Conservation (phyloP, 2,888 invertebrate species). For the Euspilapteryx auroguttella region DNA sequence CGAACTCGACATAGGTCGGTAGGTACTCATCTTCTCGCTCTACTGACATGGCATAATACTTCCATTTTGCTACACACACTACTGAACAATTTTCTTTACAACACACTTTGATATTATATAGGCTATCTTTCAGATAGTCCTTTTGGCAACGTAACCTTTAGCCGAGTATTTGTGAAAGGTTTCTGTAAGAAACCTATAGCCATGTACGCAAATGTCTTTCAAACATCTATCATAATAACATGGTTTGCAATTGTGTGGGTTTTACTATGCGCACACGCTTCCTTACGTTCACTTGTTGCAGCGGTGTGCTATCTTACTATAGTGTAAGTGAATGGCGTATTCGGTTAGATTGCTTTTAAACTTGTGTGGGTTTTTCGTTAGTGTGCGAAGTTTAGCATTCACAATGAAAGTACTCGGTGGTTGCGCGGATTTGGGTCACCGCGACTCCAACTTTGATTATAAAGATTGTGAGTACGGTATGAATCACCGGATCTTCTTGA, state of each 20-base stretch:
- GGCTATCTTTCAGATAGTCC: no score
- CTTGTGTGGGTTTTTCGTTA: slow-evolving; percentile 3
- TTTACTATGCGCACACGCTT: slow-evolving; percentile 8
- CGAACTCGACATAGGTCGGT: no score
- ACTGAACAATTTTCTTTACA: no score
- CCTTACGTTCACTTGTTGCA: slow-evolving; percentile 12
- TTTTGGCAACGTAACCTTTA: no score
- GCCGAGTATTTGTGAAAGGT: slow-evolving; percentile 2
- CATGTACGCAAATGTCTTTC: slow-evolving; percentile 15
- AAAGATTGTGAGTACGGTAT: slow-evolving; percentile 51
- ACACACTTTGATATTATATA: no score
- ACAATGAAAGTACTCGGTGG: slow-evolving; percentile 57
- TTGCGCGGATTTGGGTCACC: slow-evolving; percentile 58
- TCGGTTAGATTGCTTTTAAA: slow-evolving; percentile 6
- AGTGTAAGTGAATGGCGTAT: slow-evolving; percentile 13
- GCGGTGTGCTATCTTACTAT: slow-evolving; percentile 11
- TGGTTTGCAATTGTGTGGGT: background rate
- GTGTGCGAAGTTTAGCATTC: slow-evolving; percentile 27
- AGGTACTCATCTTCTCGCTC: slow-evolving; percentile 45
- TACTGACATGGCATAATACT: slow-evolving; percentile 47
- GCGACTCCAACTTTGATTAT: slow-evolving; percentile 50
- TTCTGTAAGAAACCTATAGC: background rate
- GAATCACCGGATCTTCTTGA: slow-evolving; percentile 51
- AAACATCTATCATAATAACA: no score
- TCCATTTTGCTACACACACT: slow-evolving; percentile 24